Evolutionary conservation across 2,888 invertebrate species (phyloP).

Genomic region (Hyalella azteca): DNA sequence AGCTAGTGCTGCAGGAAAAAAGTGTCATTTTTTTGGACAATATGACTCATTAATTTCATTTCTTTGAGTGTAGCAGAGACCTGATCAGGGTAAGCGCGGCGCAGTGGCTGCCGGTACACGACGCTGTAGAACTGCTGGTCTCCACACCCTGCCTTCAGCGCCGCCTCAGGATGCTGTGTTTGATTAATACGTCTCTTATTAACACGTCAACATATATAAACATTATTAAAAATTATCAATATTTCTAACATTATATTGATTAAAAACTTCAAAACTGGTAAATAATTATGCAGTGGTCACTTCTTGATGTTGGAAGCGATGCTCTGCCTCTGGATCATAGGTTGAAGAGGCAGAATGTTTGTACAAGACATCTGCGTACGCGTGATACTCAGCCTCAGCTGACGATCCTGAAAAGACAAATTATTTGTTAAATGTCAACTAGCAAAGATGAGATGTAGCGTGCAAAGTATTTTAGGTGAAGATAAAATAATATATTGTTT

Average conservation of each 20-base stretch:
- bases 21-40: too few species aligned
- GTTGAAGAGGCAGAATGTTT: background rate
- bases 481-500: too few species aligned
- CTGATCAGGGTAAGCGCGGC: background rate
- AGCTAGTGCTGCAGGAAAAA: too few species aligned
- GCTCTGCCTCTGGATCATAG: background rate
- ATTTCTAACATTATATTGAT: too few species aligned
- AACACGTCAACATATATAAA: too few species aligned
- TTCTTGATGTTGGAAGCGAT: background rate
- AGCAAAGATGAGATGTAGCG: too few species aligned
- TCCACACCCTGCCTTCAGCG: background rate
- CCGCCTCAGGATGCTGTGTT: background rate
- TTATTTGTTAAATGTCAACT: background rate
- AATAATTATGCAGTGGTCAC: background rate
- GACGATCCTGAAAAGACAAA: background rate
- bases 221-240: too few species aligned
- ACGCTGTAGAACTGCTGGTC: background rate
- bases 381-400: background rate
- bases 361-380: background rate
- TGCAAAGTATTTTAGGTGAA: too few species aligned
- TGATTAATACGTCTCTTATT: too few species aligned
- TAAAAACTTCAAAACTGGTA: too few species aligned
- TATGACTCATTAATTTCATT: too few species aligned
- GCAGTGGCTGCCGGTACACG: constrained; percentile 18
- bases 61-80: too few species aligned